Evolutionary conservation across 2,113 vertebrate genomes (phyloP).

Genomic region (Pristiophorus japonicus): DNA sequence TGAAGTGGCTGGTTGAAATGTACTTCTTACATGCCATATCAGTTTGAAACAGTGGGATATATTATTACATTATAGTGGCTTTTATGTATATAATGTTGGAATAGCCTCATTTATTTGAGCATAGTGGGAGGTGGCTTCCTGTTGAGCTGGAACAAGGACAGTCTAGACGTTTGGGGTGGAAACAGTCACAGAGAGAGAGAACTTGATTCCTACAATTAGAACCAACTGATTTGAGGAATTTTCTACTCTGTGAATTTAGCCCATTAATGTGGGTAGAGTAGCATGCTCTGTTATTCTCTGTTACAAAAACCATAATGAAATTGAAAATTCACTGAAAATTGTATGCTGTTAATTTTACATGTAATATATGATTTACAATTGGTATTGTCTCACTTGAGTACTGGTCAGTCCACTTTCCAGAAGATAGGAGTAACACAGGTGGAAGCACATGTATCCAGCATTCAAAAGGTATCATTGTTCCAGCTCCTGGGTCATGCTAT

Average conservation of each 20-base stretch:
- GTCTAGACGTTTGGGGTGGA: neutral
- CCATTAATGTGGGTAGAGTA: neutral
- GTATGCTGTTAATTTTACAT: neutral
- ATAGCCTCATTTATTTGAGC: neutral
- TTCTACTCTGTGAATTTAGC: neutral
- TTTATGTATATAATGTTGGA: neutral
- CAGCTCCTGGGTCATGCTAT: neutral
- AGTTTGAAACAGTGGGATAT: too few relatives aligned
- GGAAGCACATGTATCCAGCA: too few relatives aligned
- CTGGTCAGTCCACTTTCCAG: neutral
- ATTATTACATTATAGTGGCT: neutral
- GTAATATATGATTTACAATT: neutral
- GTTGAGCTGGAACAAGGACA: neutral
- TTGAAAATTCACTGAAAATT: neutral
- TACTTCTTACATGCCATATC: neutral
- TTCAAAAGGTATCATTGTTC: too few relatives aligned
- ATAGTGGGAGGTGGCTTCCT: neutral
- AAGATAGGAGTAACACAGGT: too few relatives aligned
- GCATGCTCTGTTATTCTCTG: neutral
- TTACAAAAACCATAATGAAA: neutral
- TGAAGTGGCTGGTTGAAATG: neutral
- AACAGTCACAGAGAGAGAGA: neutral
- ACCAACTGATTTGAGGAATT: neutral
- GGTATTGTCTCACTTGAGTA: neutral
- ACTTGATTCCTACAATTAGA: neutral